These are phyloP conservation scores for Harmothoe impar DNA, from an alignment of 2,888 invertebrate genomes.

Conservation along the genomic window DNA sequence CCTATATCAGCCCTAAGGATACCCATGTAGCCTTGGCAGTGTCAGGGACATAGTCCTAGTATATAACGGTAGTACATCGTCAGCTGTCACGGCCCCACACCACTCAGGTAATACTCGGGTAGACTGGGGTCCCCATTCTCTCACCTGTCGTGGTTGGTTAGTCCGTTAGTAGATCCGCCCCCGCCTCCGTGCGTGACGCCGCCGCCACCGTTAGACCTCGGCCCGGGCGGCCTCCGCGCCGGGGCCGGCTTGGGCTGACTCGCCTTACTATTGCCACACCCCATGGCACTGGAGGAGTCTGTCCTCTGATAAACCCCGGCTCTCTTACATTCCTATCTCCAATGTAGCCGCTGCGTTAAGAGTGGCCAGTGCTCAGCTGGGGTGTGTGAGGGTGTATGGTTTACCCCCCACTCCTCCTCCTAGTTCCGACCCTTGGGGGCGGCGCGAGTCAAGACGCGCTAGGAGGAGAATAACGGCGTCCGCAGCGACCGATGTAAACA, in stretches of 20 bases:
- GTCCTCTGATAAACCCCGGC: not conserved
- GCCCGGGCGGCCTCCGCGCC: not conserved
- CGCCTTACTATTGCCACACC: constrained; percentile 20
- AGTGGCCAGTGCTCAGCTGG: too few relatives aligned
- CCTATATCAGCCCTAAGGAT: too few relatives aligned
- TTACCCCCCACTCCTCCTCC: not conserved
- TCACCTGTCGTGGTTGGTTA: not conserved
- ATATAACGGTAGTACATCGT: too few relatives aligned
- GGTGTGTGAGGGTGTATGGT: not conserved
- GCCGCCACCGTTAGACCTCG: not conserved
- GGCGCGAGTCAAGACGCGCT: not conserved
- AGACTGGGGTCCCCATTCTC: too few relatives aligned
- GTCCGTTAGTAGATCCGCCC: not conserved
- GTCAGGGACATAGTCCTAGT: too few relatives aligned
- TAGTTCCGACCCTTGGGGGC: not conserved
- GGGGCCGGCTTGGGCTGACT: constrained; percentile 35
- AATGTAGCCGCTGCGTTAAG: not conserved
- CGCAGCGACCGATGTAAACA: constrained; percentile 42
- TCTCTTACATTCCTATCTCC: not conserved
- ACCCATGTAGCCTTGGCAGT: too few relatives aligned
- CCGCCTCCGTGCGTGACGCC: not conserved
- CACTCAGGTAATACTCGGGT: too few relatives aligned
- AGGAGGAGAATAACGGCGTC: not conserved
- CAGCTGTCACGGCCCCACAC: too few relatives aligned
- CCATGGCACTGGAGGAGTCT: not conserved